A percentile compares a stretch with the other conserved stretches of the same genome.
Evolutionary conservation across 1,140 invertebrate species (phyloP).

Genomic region (Rhagoletis zephyria): DNA sequence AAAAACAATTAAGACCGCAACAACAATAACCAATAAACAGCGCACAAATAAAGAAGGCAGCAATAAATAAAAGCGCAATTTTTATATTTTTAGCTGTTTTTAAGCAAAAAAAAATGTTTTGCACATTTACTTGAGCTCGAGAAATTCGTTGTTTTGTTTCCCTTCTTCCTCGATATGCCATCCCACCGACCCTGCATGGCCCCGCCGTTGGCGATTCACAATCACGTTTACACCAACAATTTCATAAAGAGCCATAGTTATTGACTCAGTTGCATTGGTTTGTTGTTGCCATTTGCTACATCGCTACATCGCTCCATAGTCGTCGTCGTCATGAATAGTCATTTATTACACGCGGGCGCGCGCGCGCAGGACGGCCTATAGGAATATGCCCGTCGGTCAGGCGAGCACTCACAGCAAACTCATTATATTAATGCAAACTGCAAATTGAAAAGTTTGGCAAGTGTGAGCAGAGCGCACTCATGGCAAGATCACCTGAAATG

Average conservation of each 20-base stretch:
- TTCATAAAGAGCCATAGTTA: conserved; percentile 43
- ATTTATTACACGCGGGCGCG: conserved; percentile 4
- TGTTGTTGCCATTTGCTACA: neutral
- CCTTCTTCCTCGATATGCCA: neutral
- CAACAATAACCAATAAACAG: conserved; percentile 32
- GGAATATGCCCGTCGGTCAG: neutral
- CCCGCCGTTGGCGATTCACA: neutral
- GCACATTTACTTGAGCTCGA: neutral
- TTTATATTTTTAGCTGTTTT: conserved; percentile 1
- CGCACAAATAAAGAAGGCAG: neutral
- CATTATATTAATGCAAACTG: conserved; percentile 49
- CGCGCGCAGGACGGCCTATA: conserved; percentile 6
- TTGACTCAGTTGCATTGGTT: neutral
- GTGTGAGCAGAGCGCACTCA: neutral
- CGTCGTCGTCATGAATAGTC: neutral
- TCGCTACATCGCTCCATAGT: neutral
- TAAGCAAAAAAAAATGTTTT: neutral
- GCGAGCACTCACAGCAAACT: conserved; percentile 9
- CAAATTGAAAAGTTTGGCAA: conserved; percentile 52
- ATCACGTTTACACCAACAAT: conserved; percentile 37
- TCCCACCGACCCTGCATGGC: neutral
- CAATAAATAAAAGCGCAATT: conserved; percentile 44
- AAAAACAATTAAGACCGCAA: conserved; percentile 47
- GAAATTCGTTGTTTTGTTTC: neutral
- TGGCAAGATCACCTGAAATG: neutral